Conservation (phyloP, 1,140 invertebrate genomes). For the Lucilia cuprina region DNA sequence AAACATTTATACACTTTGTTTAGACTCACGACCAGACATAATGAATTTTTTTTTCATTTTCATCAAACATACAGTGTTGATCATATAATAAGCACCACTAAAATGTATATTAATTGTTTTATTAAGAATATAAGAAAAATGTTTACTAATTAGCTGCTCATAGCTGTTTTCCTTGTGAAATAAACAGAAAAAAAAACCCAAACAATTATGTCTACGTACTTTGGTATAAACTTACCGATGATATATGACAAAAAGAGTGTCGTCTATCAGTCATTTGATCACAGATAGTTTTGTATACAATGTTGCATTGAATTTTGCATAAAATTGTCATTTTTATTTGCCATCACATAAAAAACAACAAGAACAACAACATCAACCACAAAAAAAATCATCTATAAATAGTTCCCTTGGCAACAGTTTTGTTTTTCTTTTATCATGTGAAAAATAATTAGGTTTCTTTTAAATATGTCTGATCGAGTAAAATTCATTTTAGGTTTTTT, state of each 20-base stretch:
- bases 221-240: neutral
- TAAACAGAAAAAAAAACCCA: neutral
- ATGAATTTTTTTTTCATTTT: neutral
- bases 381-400: neutral
- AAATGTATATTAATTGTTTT: too few relatives aligned
- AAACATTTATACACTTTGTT: neutral
- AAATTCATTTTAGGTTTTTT: neutral
- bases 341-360: neutral
- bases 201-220: neutral
- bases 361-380: too few relatives aligned
- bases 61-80: neutral
- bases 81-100: neutral
- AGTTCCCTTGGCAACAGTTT: neutral
- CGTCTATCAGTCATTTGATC: conserved; percentile 1
- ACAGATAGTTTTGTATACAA: neutral
- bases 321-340: neutral
- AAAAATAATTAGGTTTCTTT: neutral
- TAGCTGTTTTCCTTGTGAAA: neutral
- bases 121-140: too few relatives aligned
- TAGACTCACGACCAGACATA: neutral
- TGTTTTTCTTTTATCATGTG: neutral
- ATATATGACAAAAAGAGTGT: neutral
- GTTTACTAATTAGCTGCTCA: neutral
- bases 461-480: neutral
- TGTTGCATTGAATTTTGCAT: neutral